Evolutionary conservation across 2,888 invertebrate species (phyloP).

Genomic region (Listrodromus nycthemerus): DNA sequence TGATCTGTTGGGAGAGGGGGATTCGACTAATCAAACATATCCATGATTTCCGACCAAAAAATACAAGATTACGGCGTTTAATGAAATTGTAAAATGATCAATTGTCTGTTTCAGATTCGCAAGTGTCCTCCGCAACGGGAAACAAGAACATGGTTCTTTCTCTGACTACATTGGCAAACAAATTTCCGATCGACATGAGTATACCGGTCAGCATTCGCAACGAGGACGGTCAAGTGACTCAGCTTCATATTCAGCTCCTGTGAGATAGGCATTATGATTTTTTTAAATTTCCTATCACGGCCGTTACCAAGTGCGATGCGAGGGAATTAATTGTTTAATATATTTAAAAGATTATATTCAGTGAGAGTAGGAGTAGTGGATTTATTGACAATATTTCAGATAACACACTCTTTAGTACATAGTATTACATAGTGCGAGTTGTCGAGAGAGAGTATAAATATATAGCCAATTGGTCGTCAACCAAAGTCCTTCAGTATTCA

Average conservation of each 20-base stretch:
- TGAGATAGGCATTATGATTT: conserved; percentile 9
- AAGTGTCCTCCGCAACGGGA: conserved; percentile 61
- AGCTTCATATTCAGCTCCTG: conserved; percentile 19
- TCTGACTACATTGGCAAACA: conserved; percentile 44
- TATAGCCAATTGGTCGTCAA: no score
- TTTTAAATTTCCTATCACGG: neutral
- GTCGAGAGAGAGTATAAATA: no score
- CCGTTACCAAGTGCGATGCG: neutral
- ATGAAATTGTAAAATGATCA: neutral
- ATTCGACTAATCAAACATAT: no score
- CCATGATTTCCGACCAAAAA: no score
- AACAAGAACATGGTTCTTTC: conserved; percentile 68
- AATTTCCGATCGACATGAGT: conserved; percentile 52
- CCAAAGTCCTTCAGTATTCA: no score
- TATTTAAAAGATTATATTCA: no score
- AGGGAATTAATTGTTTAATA: neutral
- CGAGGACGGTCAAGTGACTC: conserved; percentile 33
- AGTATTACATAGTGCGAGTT: no score
- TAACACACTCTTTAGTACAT: no score
- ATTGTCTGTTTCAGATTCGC: conserved; percentile 69
- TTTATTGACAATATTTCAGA: no score
- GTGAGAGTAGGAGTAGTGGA: no score
- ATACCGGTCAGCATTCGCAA: conserved; percentile 31
- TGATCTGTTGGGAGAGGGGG: no score
- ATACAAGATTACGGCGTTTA: no score